Percentiles rank a stretch among this genome's conserved stretches.
phyloP scores from a whole-genome alignment of 2,113 vertebrate species.

The Alligator sinensis region DNA sequence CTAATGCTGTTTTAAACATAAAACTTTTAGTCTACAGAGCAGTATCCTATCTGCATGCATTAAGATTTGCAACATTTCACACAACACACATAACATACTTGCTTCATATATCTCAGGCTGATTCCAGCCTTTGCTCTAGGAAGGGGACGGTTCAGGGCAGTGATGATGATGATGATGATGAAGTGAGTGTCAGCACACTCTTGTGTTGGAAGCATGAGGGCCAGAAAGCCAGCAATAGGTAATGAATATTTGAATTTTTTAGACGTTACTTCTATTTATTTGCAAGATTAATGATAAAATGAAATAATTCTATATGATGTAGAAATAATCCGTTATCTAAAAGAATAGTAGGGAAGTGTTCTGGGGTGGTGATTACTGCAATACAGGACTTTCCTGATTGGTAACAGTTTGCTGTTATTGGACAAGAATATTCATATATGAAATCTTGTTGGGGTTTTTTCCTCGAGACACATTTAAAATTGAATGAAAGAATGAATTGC shows the following conservation, averaged over 20 bases:
- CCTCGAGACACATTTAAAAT: no score
- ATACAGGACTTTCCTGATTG: not conserved
- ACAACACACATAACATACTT: not conserved
- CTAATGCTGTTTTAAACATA: not conserved
- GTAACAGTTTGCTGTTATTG: not conserved
- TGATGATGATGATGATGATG: no score
- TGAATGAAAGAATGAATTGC: not conserved
- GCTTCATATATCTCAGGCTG: not conserved
- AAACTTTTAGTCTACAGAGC: not conserved
- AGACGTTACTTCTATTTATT: not conserved
- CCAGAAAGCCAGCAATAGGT: not conserved
- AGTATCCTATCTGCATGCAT: not conserved
- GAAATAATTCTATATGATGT: not conserved
- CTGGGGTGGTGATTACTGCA: not conserved
- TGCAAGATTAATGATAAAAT: not conserved
- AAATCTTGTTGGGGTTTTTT: no score
- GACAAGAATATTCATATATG: no score
- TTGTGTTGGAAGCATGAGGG: no score
- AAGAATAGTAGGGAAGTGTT: not conserved
- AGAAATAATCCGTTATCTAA: not conserved
- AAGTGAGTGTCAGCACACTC: no score
- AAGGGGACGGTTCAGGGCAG: no score
- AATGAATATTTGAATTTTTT: constrained; percentile 4
- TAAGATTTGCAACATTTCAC: not conserved
- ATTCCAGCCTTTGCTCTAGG: not conserved